Conservation (phyloP, 2,113 vertebrate species). For the Arvicanthis niloticus region DNA sequence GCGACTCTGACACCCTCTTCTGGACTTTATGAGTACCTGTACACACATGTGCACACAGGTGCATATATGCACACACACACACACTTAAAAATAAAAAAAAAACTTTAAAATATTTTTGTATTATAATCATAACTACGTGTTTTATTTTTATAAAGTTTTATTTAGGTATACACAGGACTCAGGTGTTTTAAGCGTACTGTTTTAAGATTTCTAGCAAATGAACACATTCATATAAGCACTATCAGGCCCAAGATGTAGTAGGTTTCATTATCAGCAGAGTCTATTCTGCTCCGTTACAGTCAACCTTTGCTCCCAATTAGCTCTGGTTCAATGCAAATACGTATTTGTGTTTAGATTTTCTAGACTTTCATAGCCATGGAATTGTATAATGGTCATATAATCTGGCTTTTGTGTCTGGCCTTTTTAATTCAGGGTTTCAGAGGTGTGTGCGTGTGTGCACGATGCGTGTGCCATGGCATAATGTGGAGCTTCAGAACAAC, state of each 20-base stretch:
- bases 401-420: neutral
- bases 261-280: neutral
- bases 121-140: neutral
- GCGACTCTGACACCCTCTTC: neutral
- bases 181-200: neutral
- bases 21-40: neutral
- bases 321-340: neutral
- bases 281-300: neutral
- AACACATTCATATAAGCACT: neutral
- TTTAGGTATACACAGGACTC: neutral
- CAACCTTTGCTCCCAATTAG: neutral
- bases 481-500: neutral
- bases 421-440: neutral
- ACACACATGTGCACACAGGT: neutral
- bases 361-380: neutral
- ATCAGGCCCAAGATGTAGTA: neutral
- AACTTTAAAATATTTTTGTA: neutral
- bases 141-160: neutral
- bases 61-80: neutral
- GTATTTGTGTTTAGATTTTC: conserved; percentile 4
- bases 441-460: neutral
- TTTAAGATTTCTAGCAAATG: neutral
- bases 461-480: too few species aligned
- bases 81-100: neutral
- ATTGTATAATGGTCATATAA: neutral